phyloP scores from a whole-genome alignment of 1,140 invertebrate species.

The Samia ricini region DNA sequence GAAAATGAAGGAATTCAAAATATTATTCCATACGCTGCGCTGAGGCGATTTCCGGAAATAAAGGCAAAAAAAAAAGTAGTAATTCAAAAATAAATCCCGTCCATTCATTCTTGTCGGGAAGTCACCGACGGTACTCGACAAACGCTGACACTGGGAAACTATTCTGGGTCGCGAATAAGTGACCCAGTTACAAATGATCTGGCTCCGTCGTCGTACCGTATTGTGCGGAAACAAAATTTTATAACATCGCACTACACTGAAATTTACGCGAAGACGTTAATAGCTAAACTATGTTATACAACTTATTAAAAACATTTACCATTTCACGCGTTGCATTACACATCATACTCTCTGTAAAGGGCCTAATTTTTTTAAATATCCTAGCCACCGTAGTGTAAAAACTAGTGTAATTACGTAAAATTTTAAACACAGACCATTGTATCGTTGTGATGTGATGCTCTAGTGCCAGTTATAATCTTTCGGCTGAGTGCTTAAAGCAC shows the following conservation, averaged over 20 bases:
- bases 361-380: too few relatives aligned
- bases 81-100: constrained; percentile 28
- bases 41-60: not conserved
- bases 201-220: constrained; percentile 1
- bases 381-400: too few relatives aligned
- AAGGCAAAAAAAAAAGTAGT: constrained; percentile 16
- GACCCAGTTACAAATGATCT: constrained; percentile 41
- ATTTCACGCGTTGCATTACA: not conserved
- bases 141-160: constrained; percentile 29
- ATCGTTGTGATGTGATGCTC: too few relatives aligned
- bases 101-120: constrained; percentile 27
- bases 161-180: constrained; percentile 38
- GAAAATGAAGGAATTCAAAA: not conserved
- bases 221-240: constrained; percentile 9
- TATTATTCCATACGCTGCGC: not conserved
- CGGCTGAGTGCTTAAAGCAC: too few relatives aligned
- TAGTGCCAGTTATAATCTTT: too few relatives aligned
- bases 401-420: too few relatives aligned
- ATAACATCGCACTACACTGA: constrained; percentile 10
- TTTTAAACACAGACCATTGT: too few relatives aligned
- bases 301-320: not conserved
- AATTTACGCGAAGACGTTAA: constrained; percentile 4
- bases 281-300: constrained; percentile 3
- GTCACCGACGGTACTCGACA: constrained; percentile 16
- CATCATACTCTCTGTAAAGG: too few relatives aligned